phyloP scores from a whole-genome alignment of 2,113 vertebrate genomes.

The Tupaia chinensis region DNA sequence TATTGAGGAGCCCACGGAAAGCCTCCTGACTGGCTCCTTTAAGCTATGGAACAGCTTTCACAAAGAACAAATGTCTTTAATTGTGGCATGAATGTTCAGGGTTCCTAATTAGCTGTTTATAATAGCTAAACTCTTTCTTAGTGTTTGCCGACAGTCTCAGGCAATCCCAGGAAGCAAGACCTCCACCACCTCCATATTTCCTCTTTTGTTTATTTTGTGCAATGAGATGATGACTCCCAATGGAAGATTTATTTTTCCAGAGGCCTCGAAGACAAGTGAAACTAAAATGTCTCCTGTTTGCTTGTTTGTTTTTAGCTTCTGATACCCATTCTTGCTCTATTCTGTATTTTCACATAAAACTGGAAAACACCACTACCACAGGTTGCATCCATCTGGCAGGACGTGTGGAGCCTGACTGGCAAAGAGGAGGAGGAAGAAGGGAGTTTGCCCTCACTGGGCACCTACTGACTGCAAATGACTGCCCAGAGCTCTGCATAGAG shows the following conservation, averaged over 20 bases:
- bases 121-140: background rate
- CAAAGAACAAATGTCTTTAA: conserved; percentile 8
- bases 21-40: background rate
- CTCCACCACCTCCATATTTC: background rate
- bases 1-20: background rate
- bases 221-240: conserved; percentile 10
- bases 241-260: conserved; percentile 3
- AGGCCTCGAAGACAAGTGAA: background rate
- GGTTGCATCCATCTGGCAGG: background rate
- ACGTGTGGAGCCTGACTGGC: background rate
- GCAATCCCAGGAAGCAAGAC: conserved; percentile 9
- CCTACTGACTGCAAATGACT: background rate
- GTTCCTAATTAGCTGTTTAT: background rate
- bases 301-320: background rate
- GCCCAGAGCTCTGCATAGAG: background rate
- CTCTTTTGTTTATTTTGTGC: conserved; percentile 56
- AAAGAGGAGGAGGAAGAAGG: background rate
- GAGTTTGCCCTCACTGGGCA: background rate
- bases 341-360: background rate
- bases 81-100: background rate
- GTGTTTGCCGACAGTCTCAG: conserved; percentile 20
- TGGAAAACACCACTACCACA: background rate
- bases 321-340: background rate
- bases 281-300: background rate
- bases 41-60: background rate